phyloP scores from a whole-genome alignment of 2,797 vertebrate species.

The Valencia hispanica region DNA sequence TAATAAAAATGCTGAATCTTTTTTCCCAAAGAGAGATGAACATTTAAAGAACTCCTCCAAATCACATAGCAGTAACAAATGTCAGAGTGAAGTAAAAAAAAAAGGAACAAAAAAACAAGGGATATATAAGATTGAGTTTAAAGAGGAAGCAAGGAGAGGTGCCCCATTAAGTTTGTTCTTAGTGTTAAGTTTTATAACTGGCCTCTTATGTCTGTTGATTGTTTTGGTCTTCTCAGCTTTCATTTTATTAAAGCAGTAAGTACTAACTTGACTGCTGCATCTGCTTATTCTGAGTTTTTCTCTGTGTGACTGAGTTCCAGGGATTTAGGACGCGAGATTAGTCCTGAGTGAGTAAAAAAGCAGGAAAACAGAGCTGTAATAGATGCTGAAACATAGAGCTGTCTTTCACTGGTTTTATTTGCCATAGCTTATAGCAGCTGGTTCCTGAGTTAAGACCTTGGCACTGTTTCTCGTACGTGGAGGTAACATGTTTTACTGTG shows the following conservation, averaged over 20 bases:
- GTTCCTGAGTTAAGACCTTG: slow-evolving; percentile 16
- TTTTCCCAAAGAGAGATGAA: not conserved
- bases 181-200: not conserved
- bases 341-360: slow-evolving; percentile 7
- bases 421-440: not conserved
- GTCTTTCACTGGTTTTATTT: slow-evolving; percentile 11
- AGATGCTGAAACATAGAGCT: slow-evolving; percentile 19
- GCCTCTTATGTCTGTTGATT: not conserved
- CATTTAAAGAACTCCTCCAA: slow-evolving; percentile 12
- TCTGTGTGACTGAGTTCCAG: not conserved
- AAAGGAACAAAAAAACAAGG: too few relatives aligned
- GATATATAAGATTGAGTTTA: slow-evolving; percentile 19
- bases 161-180: not conserved
- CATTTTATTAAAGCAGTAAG: not conserved
- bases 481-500: slow-evolving; percentile 55
- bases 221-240: not conserved
- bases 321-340: not conserved
- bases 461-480: slow-evolving; percentile 10
- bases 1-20: not conserved
- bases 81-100: slow-evolving; percentile 24
- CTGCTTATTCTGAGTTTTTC: slow-evolving; percentile 25
- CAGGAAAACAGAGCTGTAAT: not conserved
- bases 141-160: slow-evolving; percentile 14
- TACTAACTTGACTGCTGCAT: not conserved
- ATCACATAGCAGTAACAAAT: slow-evolving; percentile 16